Conservation (phyloP, 2,888 invertebrate species). For the Ischnus inquisitorius region DNA sequence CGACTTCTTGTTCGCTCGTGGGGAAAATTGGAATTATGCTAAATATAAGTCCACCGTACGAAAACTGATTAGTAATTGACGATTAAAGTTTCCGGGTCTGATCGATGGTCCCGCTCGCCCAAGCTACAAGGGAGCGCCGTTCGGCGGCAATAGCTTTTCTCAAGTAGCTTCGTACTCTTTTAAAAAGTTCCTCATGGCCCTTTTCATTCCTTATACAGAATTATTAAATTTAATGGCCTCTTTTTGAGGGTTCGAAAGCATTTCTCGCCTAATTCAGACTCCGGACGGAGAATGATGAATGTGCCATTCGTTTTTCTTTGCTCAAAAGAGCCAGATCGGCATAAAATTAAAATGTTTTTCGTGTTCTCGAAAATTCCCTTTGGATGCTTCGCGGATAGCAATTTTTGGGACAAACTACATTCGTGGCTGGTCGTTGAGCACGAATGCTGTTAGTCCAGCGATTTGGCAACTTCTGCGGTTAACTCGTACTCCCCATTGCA, state of each 20-base stretch:
- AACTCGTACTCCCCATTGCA: not conserved
- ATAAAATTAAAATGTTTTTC: not conserved
- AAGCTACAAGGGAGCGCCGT: not conserved
- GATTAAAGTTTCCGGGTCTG: slow-evolving; percentile 67
- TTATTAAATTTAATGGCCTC: not conserved
- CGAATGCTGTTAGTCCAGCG: not conserved
- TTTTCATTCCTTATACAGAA: not conserved
- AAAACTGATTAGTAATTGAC: slow-evolving; percentile 71
- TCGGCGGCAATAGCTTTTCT: not conserved
- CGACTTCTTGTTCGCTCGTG: slow-evolving; percentile 70
- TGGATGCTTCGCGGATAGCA: not conserved
- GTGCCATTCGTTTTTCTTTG: not conserved
- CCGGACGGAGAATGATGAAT: not conserved
- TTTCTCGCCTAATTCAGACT: not conserved
- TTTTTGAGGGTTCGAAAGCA: not conserved
- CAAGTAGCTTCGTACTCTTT: slow-evolving; percentile 21
- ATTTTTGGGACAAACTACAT: not conserved
- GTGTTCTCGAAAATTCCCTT: not conserved
- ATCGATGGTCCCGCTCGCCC: slow-evolving; percentile 64
- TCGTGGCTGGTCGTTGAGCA: not conserved
- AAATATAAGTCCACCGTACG: slow-evolving; percentile 72
- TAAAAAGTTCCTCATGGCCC: slow-evolving; percentile 16
- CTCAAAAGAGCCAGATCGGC: not conserved
- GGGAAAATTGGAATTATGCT: slow-evolving; percentile 82
- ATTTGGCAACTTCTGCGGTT: not conserved